Evolutionary conservation across 30 jellyfish, hydroid and myxozoan species (phyloP), one percentile per base, ranked within the genome.

Genomic region (Chironex yamaguchii): DNA sequence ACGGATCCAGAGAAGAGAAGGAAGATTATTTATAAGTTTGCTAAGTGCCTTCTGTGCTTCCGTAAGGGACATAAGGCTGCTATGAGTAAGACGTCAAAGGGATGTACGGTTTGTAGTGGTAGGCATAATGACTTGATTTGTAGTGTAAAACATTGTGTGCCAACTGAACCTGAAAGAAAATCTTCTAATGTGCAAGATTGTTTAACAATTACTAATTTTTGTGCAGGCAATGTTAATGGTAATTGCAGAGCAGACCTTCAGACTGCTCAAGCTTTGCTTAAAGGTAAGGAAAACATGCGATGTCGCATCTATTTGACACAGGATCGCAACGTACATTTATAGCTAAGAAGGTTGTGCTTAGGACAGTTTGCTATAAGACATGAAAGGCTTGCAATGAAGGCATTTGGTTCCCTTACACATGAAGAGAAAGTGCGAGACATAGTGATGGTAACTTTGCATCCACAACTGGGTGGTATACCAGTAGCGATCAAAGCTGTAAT

Each of bases 221-320:
- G n/a, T n/a, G n/a, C n/a, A n/a, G n/a, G n/a, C n/a, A n/a, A n/a
- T n/a, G n/a, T n/a, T n/a, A n/a, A n/a, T n/a, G n/a, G n/a, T 2
- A 9, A 63, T 12, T 2, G 49, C 28, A 63, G 77, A 4, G 30
- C 30, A 34, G 71, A 30, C 13, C 64, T 49, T 62, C 88, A 76
- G 36, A 52, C 77, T 28, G 77, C 88, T 27, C 77, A 23, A 52
- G 64, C 78, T 2, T n/a, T n/a, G n/a, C 30, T 36, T 22, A 53
- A 25, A 0, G 23, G 51, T 72, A 54, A 54, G 21, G 51, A 22
- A 32, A 30, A 48, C 14, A 72, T 34, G 3, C 49, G 12, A 54
- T 70, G 49, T n/a, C 42, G 85, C 48, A 31, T 36, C 85, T 72
- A 2, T 72, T 36, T 72, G 85, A 72, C n/a, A 36, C 54, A 13